A percentile compares a stretch with the other conserved stretches of the same genome.
phyloP scores from a whole-genome alignment of 2,113 vertebrate genomes.

The Probosciger aterrimus region DNA sequence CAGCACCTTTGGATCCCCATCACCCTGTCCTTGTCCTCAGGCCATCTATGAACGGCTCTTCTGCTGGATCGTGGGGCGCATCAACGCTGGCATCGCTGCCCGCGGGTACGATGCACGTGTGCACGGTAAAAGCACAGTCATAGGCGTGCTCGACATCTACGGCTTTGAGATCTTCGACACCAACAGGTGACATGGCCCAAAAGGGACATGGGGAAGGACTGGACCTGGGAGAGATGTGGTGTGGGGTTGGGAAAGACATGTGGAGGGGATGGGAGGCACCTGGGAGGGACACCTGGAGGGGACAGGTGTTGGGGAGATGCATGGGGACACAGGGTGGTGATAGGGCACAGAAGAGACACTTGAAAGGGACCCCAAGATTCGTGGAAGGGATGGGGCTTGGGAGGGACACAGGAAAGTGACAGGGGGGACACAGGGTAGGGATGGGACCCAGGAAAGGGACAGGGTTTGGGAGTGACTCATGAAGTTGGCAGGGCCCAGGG shows the following conservation, averaged over 20 bases:
- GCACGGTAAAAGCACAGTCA: conserved; percentile 92
- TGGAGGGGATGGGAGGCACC: background rate
- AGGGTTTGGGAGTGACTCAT: background rate
- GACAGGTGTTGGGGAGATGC: background rate
- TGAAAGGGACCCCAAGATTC: background rate
- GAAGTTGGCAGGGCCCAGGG: background rate
- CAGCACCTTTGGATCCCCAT: background rate
- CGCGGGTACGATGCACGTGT: conserved; percentile 81
- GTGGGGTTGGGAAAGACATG: too few relatives aligned
- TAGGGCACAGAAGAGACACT: background rate
- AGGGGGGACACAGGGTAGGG: background rate
- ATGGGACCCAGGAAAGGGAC: background rate
- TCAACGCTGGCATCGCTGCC: conserved; percentile 85
- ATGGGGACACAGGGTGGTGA: background rate
- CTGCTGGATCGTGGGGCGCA: conserved; percentile 87
- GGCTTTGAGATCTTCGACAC: conserved; percentile 94
- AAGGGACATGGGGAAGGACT: background rate
- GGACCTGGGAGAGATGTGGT: background rate
- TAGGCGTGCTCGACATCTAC: conserved; percentile 92
- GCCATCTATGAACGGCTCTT: conserved; percentile 93
- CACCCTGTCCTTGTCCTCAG: background rate
- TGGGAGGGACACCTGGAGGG: background rate
- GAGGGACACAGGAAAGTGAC: background rate
- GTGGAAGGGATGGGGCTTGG: background rate
- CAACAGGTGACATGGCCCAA: conserved; percentile 80